A percentile compares a stretch with the other conserved stretches of the same genome.
Conservation (phyloP, 2,888 invertebrate species). For the Agrotis segetum region DNA sequence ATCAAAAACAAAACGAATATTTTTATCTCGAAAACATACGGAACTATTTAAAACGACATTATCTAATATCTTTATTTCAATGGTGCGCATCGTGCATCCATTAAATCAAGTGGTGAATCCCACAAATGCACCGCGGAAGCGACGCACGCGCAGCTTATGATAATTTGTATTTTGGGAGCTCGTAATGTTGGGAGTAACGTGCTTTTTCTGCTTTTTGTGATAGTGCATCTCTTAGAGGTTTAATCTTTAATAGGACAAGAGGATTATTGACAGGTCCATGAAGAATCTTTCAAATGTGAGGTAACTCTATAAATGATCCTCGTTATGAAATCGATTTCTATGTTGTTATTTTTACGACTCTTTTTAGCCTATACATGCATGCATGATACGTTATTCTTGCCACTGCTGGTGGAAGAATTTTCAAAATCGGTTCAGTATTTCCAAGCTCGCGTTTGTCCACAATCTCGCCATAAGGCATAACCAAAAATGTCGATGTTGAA, state of each 20-base stretch:
- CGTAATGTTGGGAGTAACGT: constrained; percentile 54
- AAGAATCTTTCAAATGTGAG: background rate
- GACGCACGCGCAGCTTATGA: constrained; percentile 57
- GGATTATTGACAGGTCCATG: background rate
- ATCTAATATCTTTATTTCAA: constrained; percentile 73
- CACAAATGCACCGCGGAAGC: constrained; percentile 64
- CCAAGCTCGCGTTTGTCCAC: too few relatives aligned
- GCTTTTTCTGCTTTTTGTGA: constrained; percentile 30
- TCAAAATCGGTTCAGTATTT: too few relatives aligned
- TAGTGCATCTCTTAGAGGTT: constrained; percentile 9
- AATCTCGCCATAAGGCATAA: too few relatives aligned
- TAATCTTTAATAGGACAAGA: background rate
- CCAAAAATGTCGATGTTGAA: too few relatives aligned
- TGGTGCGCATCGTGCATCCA: constrained; percentile 54
- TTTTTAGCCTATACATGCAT: too few relatives aligned
- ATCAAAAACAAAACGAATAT: constrained; percentile 48
- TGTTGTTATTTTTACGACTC: too few relatives aligned
- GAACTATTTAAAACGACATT: constrained; percentile 69
- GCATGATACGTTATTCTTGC: too few relatives aligned
- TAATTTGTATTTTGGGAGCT: constrained; percentile 65
- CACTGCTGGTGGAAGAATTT: too few relatives aligned
- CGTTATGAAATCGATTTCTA: too few relatives aligned
- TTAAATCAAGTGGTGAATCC: constrained; percentile 62
- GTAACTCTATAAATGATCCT: background rate
- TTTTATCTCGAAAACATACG: constrained; percentile 46